These are phyloP conservation scores for Decapterus maruadsi DNA, from an alignment of 2,797 vertebrate genomes.

Conservation along the genomic window DNA sequence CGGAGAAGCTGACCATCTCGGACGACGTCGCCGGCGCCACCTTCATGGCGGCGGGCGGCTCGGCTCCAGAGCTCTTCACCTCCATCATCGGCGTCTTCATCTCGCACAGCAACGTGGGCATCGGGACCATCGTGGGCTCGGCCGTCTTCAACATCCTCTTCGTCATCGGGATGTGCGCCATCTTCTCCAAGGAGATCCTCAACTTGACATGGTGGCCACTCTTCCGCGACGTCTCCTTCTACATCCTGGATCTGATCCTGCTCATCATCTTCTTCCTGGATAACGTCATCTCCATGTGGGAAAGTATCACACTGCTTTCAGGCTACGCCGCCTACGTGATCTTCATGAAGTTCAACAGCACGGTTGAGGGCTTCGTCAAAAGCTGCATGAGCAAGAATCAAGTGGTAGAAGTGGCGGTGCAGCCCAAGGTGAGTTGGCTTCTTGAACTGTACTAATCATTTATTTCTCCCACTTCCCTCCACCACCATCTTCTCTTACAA, in stretches of 20 bases:
- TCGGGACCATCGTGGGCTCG: constrained; percentile 98
- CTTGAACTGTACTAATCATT: background rate
- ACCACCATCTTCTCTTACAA: constrained; percentile 25
- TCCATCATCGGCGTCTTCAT: constrained; percentile 99
- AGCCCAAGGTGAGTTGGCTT: constrained; percentile 93
- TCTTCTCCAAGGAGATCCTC: constrained; percentile 98
- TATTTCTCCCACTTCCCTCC: constrained; percentile 1
- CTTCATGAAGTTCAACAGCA: constrained; percentile 98
- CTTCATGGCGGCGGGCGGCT: constrained; percentile 99
- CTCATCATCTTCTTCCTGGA: constrained; percentile 99
- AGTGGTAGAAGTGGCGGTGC: constrained; percentile 94
- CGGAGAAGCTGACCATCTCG: constrained; percentile 94
- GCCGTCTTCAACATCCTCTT: constrained; percentile 99
- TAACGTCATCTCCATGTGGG: constrained; percentile 95
- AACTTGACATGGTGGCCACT: constrained; percentile 99
- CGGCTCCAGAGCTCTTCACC: constrained; percentile 98
- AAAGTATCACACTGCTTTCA: constrained; percentile 91
- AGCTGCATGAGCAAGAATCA: constrained; percentile 92
- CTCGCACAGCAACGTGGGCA: constrained; percentile 98
- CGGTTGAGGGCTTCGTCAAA: constrained; percentile 91
- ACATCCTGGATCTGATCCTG: constrained; percentile 96
- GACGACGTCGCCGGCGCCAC: constrained; percentile 98
- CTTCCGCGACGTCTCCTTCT: constrained; percentile 98
- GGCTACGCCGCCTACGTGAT: constrained; percentile 92
- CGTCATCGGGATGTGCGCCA: constrained; percentile 99